Conservation (phyloP, 2,797 vertebrate genomes). For the Notolabrus celidotus region DNA sequence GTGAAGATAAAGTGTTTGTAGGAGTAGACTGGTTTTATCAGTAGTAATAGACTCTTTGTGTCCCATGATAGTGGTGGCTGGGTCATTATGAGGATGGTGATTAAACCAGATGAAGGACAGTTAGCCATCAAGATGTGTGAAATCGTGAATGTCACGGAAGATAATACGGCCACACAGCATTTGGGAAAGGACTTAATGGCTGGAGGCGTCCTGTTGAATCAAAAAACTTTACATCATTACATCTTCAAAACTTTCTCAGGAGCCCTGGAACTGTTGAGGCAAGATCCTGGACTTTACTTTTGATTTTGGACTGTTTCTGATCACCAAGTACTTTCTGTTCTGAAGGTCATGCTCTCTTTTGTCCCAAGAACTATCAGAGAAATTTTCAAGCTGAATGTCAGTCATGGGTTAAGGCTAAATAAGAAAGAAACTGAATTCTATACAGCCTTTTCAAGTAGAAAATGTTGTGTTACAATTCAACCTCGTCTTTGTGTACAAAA, state of each 20-base stretch:
- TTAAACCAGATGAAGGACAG: constrained; percentile 3
- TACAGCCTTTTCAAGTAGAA: too few relatives aligned
- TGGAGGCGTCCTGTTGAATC: background rate
- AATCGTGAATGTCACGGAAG: background rate
- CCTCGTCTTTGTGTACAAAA: too few relatives aligned
- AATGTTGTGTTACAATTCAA: too few relatives aligned
- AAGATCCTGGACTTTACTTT: background rate
- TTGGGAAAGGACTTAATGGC: background rate
- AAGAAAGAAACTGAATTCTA: too few relatives aligned
- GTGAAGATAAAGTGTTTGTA: constrained; percentile 1
- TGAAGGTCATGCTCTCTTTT: background rate
- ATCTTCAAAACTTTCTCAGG: background rate
- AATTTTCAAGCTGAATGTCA: too few relatives aligned
- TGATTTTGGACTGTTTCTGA: background rate
- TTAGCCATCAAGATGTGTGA: background rate
- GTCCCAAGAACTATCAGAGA: too few relatives aligned
- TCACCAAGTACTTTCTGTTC: background rate
- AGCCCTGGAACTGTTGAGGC: background rate
- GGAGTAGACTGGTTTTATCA: background rate
- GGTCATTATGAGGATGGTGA: background rate
- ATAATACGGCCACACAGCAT: background rate
- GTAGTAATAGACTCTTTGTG: background rate
- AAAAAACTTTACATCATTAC: background rate
- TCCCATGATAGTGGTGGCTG: background rate
- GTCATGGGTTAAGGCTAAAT: too few relatives aligned